Evolutionary conservation across 2,113 vertebrate species (phyloP).

Genomic region (Xyrauchen texanus): DNA sequence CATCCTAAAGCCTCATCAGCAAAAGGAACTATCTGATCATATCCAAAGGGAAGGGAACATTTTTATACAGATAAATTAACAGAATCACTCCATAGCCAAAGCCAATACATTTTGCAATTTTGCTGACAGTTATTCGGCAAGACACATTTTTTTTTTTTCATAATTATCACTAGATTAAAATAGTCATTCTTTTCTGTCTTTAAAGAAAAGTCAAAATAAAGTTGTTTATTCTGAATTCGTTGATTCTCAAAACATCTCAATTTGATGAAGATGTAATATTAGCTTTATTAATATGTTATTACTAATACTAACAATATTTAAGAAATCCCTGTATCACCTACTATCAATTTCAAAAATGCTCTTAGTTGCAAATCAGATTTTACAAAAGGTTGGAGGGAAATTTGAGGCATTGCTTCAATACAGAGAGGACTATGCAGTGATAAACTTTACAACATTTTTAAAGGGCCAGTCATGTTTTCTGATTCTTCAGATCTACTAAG

Average conservation of each 20-base stretch:
- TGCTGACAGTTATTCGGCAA: too few relatives aligned
- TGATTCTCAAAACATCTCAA: not conserved
- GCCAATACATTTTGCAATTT: too few relatives aligned
- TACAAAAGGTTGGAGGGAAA: not conserved
- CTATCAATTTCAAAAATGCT: slow-evolving; percentile 1
- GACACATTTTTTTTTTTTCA: not conserved
- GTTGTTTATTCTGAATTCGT: not conserved
- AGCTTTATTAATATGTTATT: not conserved
- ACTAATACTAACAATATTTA: not conserved
- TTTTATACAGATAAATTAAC: too few relatives aligned
- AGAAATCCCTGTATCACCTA: not conserved
- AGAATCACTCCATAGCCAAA: too few relatives aligned
- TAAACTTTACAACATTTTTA: slow-evolving; percentile 53
- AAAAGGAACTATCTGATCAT: too few relatives aligned
- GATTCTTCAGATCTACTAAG: slow-evolving; percentile 28
- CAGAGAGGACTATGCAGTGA: slow-evolving; percentile 48
- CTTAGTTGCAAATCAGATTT: slow-evolving; percentile 5
- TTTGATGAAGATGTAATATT: not conserved
- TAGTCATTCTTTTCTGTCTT: too few relatives aligned
- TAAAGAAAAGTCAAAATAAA: not conserved
- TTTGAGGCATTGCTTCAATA: not conserved
- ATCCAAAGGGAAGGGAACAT: too few relatives aligned
- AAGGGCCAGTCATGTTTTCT: slow-evolving; percentile 46
- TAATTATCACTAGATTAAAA: not conserved
- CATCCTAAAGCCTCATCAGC: slow-evolving; percentile 38